phyloP scores from a whole-genome alignment of 53 echinoderm and acorn worm species.

The Pentamera pediparva region DNA sequence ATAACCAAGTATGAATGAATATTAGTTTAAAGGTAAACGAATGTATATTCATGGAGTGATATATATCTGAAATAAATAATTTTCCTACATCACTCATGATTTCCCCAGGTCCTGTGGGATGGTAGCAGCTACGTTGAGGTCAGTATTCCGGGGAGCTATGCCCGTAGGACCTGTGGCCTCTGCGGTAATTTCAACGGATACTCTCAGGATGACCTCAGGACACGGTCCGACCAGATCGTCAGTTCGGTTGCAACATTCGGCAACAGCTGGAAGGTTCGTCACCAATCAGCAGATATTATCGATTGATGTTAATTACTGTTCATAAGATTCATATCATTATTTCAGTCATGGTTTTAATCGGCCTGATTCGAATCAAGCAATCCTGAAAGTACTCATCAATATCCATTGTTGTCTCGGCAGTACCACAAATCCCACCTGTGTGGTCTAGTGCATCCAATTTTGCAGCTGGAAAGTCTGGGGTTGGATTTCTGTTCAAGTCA shows the following conservation, averaged over 20 bases:
- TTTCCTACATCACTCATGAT: background rate
- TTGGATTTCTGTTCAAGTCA: too few relatives aligned
- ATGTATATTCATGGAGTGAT: too few relatives aligned
- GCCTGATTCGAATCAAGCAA: too few relatives aligned
- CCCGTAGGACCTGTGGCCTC: slow-evolving; percentile 74
- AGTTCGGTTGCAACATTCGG: slow-evolving; percentile 75
- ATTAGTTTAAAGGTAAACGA: too few relatives aligned
- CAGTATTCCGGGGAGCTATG: slow-evolving; percentile 87
- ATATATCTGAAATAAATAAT: too few relatives aligned
- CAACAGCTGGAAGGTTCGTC: slow-evolving; percentile 89
- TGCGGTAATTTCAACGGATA: slow-evolving; percentile 98
- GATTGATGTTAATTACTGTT: background rate
- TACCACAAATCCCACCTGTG: too few relatives aligned
- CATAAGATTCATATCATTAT: background rate
- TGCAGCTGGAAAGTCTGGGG: too few relatives aligned
- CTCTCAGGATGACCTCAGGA: slow-evolving; percentile 88
- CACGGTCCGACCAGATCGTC: slow-evolving; percentile 69
- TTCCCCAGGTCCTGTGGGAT: slow-evolving; percentile 75
- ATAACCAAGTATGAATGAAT: too few relatives aligned
- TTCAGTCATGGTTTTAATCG: background rate
- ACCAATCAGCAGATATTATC: background rate
- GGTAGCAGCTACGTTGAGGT: slow-evolving; percentile 94
- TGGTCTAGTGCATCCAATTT: too few relatives aligned
- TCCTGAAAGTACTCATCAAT: too few relatives aligned
- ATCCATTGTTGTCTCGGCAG: too few relatives aligned